Evolutionary conservation across 2,888 invertebrate genomes (phyloP), one percentile per base, ranked within the genome.

Genomic region (Danaus chrysippus): DNA sequence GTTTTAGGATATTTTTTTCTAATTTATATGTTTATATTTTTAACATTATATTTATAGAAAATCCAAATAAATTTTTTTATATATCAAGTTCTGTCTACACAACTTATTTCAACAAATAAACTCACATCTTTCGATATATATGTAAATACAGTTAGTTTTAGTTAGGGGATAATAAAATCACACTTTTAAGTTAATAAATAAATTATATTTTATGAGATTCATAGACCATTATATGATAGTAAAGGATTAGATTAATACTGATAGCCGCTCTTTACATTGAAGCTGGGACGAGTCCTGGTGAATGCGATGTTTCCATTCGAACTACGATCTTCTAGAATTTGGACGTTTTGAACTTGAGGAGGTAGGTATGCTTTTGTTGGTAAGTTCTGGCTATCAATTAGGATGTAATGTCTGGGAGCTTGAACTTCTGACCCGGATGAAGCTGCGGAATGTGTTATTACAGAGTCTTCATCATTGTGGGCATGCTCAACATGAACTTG

Each of bases 371-470:
- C 58, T n/a, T 61, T 63, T 5, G 10, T 59, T n/a, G 54, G 41
- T 0, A 41, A 43, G 10, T 43, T 44, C 23, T 54, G 56, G 9
- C 42, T 23, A 0, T 49, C 23, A 54, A 34, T 34, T 3, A 52
- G 23, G 6, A 44, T 5, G 11, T 46, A 44, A 34, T 42, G 46
- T 11, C 44, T 11, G 19, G 54, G 44, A 42, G 19, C 57, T 52
- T 60, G 60, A 52, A 63, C 10, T 19, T 19, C 12, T 23, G 54
- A 54, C 46, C 65, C 64, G 6, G 70, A 66, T 59, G 72, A 68
- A 10, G 68, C 17, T 49, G 83, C 85, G 9, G 83, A 74, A 73
- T 81, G 80, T 17, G 83, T 80, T 1, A 82, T 78, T 3, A 87
- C 71, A 0, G 83, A 61, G 59, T 86, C 84, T 46, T 76, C 81